Percentiles rank a stretch among this genome's conserved stretches.
These are phyloP conservation scores for Dysidea cf. avara DNA, from an alignment of 37 sponge, comb jelly and placozoan species.

Conservation along the genomic window DNA sequence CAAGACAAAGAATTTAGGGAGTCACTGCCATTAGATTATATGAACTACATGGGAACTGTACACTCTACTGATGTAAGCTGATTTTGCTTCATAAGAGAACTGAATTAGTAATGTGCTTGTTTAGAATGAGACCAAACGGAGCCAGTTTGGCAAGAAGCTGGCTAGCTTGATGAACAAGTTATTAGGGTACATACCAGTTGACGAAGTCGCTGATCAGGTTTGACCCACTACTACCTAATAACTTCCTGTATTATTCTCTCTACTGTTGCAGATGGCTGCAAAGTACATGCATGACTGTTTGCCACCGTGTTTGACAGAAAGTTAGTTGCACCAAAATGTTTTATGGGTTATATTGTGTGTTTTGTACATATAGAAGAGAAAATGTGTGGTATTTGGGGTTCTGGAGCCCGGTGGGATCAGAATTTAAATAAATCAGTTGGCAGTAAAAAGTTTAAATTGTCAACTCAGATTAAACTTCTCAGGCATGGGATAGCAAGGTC, in stretches of 20 bases:
- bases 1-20: constrained; percentile 75
- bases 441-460: constrained; percentile 7
- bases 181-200: constrained; percentile 47
- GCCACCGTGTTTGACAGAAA: constrained; percentile 67
- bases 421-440: constrained; percentile 17
- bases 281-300: constrained; percentile 53
- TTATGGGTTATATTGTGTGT: too few species aligned
- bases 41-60: constrained; percentile 68
- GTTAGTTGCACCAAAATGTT: too few species aligned
- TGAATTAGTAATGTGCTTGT: background rate
- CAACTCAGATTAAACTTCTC: constrained; percentile 47
- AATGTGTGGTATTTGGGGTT: background rate
- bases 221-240: background rate
- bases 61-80: constrained; percentile 61
- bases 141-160: constrained; percentile 49
- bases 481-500: constrained; percentile 56
- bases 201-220: constrained; percentile 78
- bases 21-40: constrained; percentile 68
- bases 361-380: constrained; percentile 48
- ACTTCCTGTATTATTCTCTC: background rate
- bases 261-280: constrained; percentile 44
- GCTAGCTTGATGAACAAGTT: constrained; percentile 47
- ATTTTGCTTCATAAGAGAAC: background rate
- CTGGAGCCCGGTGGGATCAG: constrained; percentile 29
- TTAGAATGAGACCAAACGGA: constrained; percentile 53